Evolutionary conservation across 2,888 invertebrate species (phyloP), one percentile per base, ranked within the genome.

Genomic region (Andrena bicolor): DNA sequence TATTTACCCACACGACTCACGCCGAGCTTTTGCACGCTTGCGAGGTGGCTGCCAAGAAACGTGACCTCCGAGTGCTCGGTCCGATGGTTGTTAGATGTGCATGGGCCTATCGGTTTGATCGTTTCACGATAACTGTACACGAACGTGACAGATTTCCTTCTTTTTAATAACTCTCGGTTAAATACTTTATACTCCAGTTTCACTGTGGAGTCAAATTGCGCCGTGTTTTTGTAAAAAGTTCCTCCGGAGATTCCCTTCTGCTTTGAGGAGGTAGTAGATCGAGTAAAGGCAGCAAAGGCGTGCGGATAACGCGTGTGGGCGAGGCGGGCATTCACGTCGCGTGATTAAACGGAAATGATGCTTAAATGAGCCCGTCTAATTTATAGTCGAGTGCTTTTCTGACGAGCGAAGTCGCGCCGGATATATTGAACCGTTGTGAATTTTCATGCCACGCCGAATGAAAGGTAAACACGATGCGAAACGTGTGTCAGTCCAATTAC

Each of bases 1-100:
- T 76, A 73, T 32, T 32, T 53, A 35, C 65, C 30, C 49, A 79
- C 72, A 80, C 71, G 80, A 85, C 68, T 84, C 88, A 88, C 85
- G 89, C 90, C 86, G 85, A 90, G 91, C 91, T 91, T 91, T n/a
- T 91, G 91, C 90, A 91, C 91, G 90, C 91, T 91, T 91, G 80
- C 83, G 80, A 83, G 80, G 89, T 90, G 86, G 89, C 91, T 90
- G 88, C 75, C 85, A 87, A 79, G 74, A 82, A 69, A 87, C 78
- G 76, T 80, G 81, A 80, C 75, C 78, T 68, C 65, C 51, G 76
- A 80, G 80, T 87, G 78, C 76, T 74, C 79, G 61, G 64, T 70
- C 76, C 73, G 71, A 81, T 86, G 76, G 75, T 80, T 81, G 76
- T 75, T 85, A 84, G 76, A 68, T 76, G 74, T 88, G 88, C 87